These are phyloP conservation scores for Oscheius sp. DNA, from an alignment of 2,888 invertebrate species.

Conservation along the genomic window DNA sequence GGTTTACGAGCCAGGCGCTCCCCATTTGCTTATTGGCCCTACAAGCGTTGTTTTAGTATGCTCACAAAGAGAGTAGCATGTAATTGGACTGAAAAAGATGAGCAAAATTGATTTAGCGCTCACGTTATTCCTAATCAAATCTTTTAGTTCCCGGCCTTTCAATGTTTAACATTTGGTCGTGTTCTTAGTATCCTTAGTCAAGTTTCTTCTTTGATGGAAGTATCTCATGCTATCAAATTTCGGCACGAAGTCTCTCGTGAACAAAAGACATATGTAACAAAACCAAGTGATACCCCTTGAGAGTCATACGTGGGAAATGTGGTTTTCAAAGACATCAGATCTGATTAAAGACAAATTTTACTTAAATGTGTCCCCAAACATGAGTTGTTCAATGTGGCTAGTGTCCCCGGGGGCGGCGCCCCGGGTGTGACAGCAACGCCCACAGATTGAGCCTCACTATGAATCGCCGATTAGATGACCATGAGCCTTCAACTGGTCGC, in stretches of 20 bases:
- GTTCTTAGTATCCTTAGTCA: neutral
- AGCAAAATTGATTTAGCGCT: conserved; percentile 26
- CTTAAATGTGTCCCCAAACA: conserved; percentile 27
- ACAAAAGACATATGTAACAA: no score
- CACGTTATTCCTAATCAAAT: conserved; percentile 20
- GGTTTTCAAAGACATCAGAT: no score
- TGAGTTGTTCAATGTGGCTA: conserved; percentile 31
- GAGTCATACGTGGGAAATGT: no score
- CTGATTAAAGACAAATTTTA: conserved; percentile 11
- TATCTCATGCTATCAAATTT: conserved; percentile 23
- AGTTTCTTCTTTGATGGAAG: conserved; percentile 1
- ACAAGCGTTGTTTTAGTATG: no score
- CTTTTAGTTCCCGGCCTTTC: neutral
- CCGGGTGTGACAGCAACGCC: conserved; percentile 27
- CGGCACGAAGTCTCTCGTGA: neutral
- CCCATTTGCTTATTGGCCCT: conserved; percentile 21
- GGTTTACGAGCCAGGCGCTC: conserved; percentile 9
- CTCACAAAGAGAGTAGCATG: conserved; percentile 1
- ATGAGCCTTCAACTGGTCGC: conserved; percentile 25
- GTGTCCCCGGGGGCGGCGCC: conserved; percentile 33
- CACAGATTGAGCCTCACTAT: conserved; percentile 36
- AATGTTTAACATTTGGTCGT: neutral
- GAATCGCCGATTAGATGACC: conserved; percentile 38
- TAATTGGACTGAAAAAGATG: conserved; percentile 15
- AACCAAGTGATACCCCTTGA: no score